Evolutionary conservation across 2,797 vertebrate genomes (phyloP), one percentile per base, ranked within the genome.

Genomic region (Darevskia mixta): DNA sequence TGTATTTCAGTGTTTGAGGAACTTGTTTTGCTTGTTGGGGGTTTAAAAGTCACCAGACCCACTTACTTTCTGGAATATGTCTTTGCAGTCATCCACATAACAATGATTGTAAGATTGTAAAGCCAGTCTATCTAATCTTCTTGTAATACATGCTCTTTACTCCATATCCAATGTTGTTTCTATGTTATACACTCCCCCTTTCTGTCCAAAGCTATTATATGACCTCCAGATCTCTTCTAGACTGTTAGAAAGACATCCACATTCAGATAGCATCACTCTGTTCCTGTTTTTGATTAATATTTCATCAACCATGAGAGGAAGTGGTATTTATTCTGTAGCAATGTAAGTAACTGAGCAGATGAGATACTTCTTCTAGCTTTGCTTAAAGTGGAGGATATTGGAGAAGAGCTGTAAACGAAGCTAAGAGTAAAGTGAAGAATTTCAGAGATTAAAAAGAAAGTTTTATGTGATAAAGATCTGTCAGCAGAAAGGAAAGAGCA

Each of bases 231-330:
- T 98, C 97, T 97, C 96, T 97, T 97, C 92, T 92, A 96, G 97
- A 97, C 98, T 97, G 98, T 98, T 98, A 98, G 97, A 97, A 79
- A 98, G 98, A 98, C 98, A 98, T 98, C 97, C 97, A 98, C 98
- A 97, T 96, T 97, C 98, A 98, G 98, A 98, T 98, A 95, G 97
- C 96, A 95, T 78, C 32, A 17, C 97, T 97, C 96, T 97, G 97
- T 98, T 99, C 98, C 98, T 98, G 97, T 97, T 98, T 98, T 98
- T 98, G 98, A 98, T 99, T 98, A 99, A 99, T 99, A 98, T 98
- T 99, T 99, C 98, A 99, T 98, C 98, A 99, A 97, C 98, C 96
- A 95, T 94, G 38, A 97, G 98, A 98, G 97, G 97, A 97, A 97
- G 97, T 96, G 97, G 97, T 98, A 97, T 71, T 86, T 78, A 86